Conservation (phyloP, 2,113 vertebrate species). For the Rhegmatorhina hoffmannsi region DNA sequence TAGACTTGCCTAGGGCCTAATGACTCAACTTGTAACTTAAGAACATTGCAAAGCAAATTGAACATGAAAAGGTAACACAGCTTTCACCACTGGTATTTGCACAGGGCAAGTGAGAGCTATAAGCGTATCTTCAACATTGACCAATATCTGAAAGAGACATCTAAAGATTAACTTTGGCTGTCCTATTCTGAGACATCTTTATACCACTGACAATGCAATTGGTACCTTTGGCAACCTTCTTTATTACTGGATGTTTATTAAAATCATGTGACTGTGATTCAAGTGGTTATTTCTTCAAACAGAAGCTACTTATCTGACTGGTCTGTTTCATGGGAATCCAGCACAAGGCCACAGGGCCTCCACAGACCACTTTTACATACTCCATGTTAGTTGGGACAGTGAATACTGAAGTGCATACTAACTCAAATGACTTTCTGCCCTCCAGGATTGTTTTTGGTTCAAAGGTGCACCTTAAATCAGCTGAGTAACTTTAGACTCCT, state of each 20-base stretch:
- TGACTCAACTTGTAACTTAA: neutral
- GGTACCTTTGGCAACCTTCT: neutral
- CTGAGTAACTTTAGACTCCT: neutral
- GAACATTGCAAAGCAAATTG: neutral
- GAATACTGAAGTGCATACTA: rapidly evolving
- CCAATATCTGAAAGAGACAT: neutral
- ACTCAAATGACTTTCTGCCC: neutral
- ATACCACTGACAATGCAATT: neutral
- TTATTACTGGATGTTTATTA: neutral
- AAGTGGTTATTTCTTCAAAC: neutral
- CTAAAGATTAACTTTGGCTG: neutral
- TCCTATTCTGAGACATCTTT: neutral
- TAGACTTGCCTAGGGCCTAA: neutral
- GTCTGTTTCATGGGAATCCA: neutral
- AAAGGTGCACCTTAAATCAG: neutral
- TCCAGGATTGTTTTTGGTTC: neutral
- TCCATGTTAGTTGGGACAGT: neutral
- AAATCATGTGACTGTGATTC: neutral
- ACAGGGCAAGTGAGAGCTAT: neutral
- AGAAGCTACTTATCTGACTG: neutral
- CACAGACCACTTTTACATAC: neutral
- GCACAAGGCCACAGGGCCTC: neutral
- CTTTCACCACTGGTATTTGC: neutral
- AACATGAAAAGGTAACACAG: neutral
- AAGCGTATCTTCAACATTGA: rapidly evolving